phyloP scores from a whole-genome alignment of 1,140 invertebrate genomes.

The Ephestia elutella region DNA sequence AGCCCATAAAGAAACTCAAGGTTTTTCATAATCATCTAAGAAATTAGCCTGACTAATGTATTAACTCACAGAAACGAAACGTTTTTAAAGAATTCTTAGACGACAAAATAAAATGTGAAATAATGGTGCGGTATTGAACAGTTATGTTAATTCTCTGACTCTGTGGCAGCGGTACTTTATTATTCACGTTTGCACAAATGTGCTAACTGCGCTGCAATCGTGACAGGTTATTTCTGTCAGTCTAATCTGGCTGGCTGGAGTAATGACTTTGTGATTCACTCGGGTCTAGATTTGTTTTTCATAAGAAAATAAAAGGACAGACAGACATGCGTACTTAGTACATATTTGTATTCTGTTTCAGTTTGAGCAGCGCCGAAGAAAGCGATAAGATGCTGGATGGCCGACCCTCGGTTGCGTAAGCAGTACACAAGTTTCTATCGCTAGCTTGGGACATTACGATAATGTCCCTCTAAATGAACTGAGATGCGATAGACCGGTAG shows the following conservation, averaged over 20 bases:
- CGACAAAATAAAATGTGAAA: not conserved
- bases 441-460: constrained; percentile 34
- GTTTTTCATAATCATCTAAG: no score
- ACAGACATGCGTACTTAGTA: no score
- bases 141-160: not conserved
- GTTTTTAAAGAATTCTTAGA: no score
- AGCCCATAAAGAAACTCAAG: no score
- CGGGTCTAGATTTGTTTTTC: not conserved
- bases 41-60: no score
- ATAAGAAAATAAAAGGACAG: no score
- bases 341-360: constrained; percentile 48
- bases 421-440: constrained; percentile 41
- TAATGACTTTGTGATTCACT: not conserved
- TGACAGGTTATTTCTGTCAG: not conserved
- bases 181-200: constrained; percentile 1
- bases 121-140: not conserved
- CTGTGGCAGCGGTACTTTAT: not conserved
- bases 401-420: constrained; percentile 78
- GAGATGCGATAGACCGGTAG: constrained; percentile 19
- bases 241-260: not conserved
- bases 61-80: no score
- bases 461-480: constrained; percentile 26
- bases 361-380: constrained; percentile 78
- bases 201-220: not conserved
- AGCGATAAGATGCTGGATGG: constrained; percentile 80